A percentile compares a stretch with the other conserved stretches of the same genome.
These are phyloP conservation scores for Darevskia nairensis DNA, from an alignment of 2,797 vertebrate species.

Conservation along the genomic window DNA sequence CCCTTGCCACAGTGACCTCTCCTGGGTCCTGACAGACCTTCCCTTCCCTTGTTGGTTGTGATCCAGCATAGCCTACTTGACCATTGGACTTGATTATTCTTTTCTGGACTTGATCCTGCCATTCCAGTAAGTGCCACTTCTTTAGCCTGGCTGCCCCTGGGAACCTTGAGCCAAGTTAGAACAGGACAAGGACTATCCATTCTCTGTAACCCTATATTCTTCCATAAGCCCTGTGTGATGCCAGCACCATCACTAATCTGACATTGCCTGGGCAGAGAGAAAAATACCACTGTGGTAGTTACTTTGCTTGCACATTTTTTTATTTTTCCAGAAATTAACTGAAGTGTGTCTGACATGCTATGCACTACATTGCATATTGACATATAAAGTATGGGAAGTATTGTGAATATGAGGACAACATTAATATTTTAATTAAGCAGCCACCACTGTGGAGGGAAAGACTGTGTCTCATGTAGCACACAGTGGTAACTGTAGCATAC, in stretches of 20 bases:
- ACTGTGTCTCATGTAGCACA: not conserved
- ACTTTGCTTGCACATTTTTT: slow-evolving; percentile 5
- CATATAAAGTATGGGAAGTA: slow-evolving; percentile 12
- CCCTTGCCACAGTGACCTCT: no score
- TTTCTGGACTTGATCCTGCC: no score
- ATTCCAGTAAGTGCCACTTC: no score
- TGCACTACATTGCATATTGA: slow-evolving; percentile 20
- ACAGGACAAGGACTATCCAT: not conserved
- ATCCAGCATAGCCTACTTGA: no score
- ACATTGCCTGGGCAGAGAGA: slow-evolving; percentile 18
- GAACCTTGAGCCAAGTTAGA: not conserved
- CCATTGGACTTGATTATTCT: no score
- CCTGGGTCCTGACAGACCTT: no score
- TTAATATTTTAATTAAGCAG: not conserved
- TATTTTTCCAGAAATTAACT: not conserved
- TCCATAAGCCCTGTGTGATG: not conserved
- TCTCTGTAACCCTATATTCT: not conserved
- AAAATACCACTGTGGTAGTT: slow-evolving; percentile 17
- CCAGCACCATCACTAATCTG: not conserved
- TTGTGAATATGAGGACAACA: not conserved
- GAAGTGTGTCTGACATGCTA: rapidly evolving
- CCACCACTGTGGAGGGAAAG: not conserved
- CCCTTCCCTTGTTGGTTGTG: no score
- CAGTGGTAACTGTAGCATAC: not conserved
- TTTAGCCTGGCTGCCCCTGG: no score